Conservation (phyloP, 2,113 vertebrate genomes). For the Sialia sialis region DNA sequence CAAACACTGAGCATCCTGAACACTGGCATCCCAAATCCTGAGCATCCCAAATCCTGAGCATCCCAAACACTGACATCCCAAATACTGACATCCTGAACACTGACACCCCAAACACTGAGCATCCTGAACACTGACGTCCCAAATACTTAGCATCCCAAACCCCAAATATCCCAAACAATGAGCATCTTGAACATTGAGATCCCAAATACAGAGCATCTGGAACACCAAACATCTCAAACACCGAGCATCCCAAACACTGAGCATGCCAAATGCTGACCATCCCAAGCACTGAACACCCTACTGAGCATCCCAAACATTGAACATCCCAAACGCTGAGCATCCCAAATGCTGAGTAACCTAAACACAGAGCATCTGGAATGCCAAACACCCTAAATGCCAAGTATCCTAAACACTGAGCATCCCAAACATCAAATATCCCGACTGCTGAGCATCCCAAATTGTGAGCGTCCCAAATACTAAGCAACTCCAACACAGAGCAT, state of each 20-base stretch:
- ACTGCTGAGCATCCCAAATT: neutral
- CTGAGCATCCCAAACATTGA: rapidly evolving
- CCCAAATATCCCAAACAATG: too few species aligned
- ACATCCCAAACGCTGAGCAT: neutral
- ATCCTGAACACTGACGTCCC: neutral
- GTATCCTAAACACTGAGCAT: rapidly evolving
- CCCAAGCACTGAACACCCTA: neutral
- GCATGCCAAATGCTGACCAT: too few species aligned
- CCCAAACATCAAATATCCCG: too few species aligned
- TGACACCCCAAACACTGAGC: neutral
- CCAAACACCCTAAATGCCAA: rapidly evolving
- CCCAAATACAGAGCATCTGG: neutral
- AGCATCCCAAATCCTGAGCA: too few species aligned
- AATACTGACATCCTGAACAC: rapidly evolving
- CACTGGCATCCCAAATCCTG: too few species aligned
- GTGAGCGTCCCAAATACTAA: neutral
- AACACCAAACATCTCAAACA: neutral
- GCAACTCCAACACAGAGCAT: rapidly evolving
- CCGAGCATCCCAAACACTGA: neutral
- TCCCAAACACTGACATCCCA: too few species aligned
- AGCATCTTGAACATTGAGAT: too few species aligned
- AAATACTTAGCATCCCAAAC: too few species aligned
- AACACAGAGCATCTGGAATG: rapidly evolving
- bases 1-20: too few species aligned
- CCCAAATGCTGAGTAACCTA: too few species aligned